Evolutionary conservation across 2,113 vertebrate species (phyloP).

Genomic region (Bufo bufo): DNA sequence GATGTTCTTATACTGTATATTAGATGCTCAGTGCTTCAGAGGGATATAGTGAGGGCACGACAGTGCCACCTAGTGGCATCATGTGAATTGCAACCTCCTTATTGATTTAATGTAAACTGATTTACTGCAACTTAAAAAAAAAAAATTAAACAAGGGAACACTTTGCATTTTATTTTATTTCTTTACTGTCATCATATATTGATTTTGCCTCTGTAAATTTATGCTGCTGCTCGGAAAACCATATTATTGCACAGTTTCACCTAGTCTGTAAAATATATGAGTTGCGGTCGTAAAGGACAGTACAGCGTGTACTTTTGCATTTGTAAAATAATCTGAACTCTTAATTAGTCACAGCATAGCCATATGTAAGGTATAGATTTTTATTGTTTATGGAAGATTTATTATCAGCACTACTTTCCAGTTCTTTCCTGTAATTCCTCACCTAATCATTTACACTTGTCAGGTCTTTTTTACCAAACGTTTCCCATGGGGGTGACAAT

Average conservation of each 20-base stretch:
- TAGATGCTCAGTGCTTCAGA: background rate
- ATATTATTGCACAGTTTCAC: background rate
- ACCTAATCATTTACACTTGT: constrained; percentile 52
- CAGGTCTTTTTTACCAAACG: constrained; percentile 3
- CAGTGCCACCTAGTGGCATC: constrained; percentile 25
- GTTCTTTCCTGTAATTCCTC: constrained; percentile 38
- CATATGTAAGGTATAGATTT: constrained; percentile 25
- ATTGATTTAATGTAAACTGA: background rate
- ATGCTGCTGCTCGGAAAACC: background rate
- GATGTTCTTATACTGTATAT: background rate
- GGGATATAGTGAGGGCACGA: background rate
- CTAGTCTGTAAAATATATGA: constrained; percentile 36
- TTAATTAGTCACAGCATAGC: constrained; percentile 19
- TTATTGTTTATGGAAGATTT: constrained; percentile 49
- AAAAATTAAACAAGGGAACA: background rate
- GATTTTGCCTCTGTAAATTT: background rate
- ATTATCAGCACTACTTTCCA: constrained; percentile 45
- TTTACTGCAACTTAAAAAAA: background rate
- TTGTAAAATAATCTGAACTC: constrained; percentile 33
- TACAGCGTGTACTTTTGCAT: constrained; percentile 33
- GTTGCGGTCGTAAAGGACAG: constrained; percentile 3
- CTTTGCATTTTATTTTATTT: background rate
- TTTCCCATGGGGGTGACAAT: constrained; percentile 9
- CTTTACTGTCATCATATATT: background rate
- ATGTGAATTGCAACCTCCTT: background rate